Evolutionary conservation across 2,797 vertebrate genomes (phyloP), one percentile per base, ranked within the genome.

Genomic region (Calcarius lapponicus): DNA sequence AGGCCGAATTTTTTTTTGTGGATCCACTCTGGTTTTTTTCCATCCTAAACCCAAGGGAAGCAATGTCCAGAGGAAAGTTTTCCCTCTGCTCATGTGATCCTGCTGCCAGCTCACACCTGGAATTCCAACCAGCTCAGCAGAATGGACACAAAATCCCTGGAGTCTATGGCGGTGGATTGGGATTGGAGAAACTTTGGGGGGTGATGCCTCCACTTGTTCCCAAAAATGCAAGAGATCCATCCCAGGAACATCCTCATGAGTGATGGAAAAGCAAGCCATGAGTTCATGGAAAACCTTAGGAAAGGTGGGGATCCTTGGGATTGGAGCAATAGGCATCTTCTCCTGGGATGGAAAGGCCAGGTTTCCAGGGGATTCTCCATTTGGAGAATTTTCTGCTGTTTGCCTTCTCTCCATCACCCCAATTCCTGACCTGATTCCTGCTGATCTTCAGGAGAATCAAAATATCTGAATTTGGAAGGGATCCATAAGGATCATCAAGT

Each of bases 151-250:
- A 54, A 61, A 7, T 61, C 36, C 16, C 36, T 1, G 31, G 61
- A 69, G 17, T 20, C 7, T 1, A 13, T 0, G 5, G 21, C 0
- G 0, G 10, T 28, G 36, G 54, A 34, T 32, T 14, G 7, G 34
- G 53, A 32, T 4, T 58, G 38, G 24, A n/a, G 21, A 29, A 3
- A 16, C 14, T 22, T 13, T 1, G 3, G 4, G 8, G 3, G 13
- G 3, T 10, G 65, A 58, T 25, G 26, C 4, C 20, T 75, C 47
- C 15, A 1, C 13, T 57, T 24, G 3, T 17, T 25, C 58, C 51
- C 16, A 72, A 51, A 83, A 43, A 2, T 31, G 6, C 0, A 1
- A 5, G 9, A 36, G 17, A 51, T 3, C 7, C 36, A 8, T 54
- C 12, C 36, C 45, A 74, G 4, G 1, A 26, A 24, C 14, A 2